These are phyloP conservation scores for Rotaria macrura DNA, from an alignment of 2,888 invertebrate genomes.

Conservation along the genomic window DNA sequence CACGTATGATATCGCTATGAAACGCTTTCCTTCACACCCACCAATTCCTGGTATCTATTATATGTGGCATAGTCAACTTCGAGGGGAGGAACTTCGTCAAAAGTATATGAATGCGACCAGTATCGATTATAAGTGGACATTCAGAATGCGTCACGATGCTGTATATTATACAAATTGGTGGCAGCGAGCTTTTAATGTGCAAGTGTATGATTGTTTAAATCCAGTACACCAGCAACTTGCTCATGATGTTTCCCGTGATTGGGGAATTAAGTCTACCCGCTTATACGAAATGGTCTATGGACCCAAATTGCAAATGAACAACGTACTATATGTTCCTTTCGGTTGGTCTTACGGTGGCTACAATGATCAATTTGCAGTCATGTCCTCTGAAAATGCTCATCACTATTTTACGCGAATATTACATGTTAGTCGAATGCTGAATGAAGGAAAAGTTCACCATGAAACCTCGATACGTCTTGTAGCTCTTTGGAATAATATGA, in stretches of 20 bases:
- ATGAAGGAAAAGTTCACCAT: background rate
- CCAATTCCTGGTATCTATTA: background rate
- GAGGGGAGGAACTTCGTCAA: background rate
- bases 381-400: background rate
- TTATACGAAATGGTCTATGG: no score
- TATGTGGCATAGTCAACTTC: background rate
- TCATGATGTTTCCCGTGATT: no score
- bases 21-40: no score
- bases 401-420: background rate
- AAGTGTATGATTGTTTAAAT: background rate
- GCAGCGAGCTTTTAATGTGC: background rate
- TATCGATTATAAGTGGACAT: background rate
- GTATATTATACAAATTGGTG: background rate
- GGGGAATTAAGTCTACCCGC: no score
- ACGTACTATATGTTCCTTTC: no score
- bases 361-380: background rate
- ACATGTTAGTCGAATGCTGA: background rate
- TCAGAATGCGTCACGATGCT: background rate
- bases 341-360: background rate
- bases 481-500: background rate
- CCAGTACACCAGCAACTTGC: no score
- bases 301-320: no score
- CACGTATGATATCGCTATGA: no score
- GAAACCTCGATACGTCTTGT: background rate
- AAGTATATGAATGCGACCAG: no score